Base-by-base conservation (phyloP, 2,113 vertebrate genomes). In the Gulo gulo region DNA sequence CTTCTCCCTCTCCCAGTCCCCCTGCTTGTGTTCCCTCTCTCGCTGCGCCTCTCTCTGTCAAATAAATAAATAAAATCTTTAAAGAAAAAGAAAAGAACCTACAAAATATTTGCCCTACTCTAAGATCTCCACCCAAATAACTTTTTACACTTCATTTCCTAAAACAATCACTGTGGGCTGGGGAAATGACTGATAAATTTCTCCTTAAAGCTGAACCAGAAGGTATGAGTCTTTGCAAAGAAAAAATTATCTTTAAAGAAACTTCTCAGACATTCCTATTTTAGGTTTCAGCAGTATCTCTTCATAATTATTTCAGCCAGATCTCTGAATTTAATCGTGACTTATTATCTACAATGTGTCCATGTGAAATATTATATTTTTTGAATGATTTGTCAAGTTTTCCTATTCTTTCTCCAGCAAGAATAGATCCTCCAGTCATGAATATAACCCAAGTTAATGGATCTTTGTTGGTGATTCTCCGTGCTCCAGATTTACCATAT, bases 341-440 rank as follows among this genome's bases (percentile, higher is more conserved):
- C 39, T 92, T 63, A 26, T 26, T 57, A 55, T 23, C 31, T 12
- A 39, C n/a, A 65, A 73, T 67, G 39, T 90, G 42, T n/a, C 39
- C 31, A 23, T 91, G 16, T 93, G 36, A 65, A 81, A 61, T 36
- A 57, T 26, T 71, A 76, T 13, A 76, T 63, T 80, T 82, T 78
- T 36, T 31, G 2, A 87, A 63, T 95, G 47, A 47, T 59, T 69
- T 95, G 52, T 97, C 65, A 97, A 88, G 89, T 3, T 94, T 96
- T 95, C 86, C 23, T 21, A 2, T 93, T 97, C 84, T 97, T 97
- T 88, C 76, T 76, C 55, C 47, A 99, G 99, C 98, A 79, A 47
- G 91, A 86, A 97, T 99, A 97, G 98, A 98, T 94, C 98, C 99
- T 96, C 98, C 98, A 0, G 76, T 0, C 0, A 69, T 99, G 83